phyloP scores from a whole-genome alignment of 2,113 vertebrate species.

The human (Homo sapiens) region GRCh38 chr12:106018501-106019000 shows the following conservation, averaged over 20 bases:
- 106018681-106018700: background rate
- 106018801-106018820: background rate
- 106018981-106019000: background rate
- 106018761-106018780: background rate
- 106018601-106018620: background rate
- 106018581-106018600: background rate
- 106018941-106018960: background rate
- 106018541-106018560: background rate
- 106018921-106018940: background rate
- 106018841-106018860: accelerated
- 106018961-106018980: background rate
- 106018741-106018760: background rate
- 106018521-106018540: background rate
- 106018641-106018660: background rate
- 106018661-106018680: background rate
- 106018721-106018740: background rate
- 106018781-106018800: background rate
- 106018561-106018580: background rate
- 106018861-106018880: background rate
- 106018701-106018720: background rate
- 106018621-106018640: background rate
- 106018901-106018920: background rate
- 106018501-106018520: background rate
- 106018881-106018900: background rate
- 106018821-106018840: background rate